Conservation (phyloP, 92 coral and sea anemone species). For the Bergia sp. region DNA sequence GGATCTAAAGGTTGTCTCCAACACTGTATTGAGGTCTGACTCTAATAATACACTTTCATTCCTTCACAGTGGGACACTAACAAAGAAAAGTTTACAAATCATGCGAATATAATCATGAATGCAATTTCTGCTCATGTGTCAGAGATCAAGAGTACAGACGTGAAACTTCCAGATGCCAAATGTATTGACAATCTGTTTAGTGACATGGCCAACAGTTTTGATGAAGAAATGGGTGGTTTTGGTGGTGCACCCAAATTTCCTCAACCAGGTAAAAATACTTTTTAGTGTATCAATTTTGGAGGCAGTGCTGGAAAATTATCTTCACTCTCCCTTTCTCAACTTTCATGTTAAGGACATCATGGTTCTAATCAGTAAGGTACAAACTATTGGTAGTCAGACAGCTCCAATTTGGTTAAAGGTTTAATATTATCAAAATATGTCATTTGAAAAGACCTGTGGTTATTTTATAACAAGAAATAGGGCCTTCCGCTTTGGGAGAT, state of each 20-base stretch:
- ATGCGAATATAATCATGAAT: conserved; percentile 76
- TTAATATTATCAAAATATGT: too few relatives aligned
- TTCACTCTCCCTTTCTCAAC: too few relatives aligned
- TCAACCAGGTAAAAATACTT: conserved; percentile 74
- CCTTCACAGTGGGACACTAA: conserved; percentile 81
- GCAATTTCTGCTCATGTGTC: conserved; percentile 86
- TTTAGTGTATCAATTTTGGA: neutral
- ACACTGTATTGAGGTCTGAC: too few relatives aligned
- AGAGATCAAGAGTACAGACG: conserved; percentile 67
- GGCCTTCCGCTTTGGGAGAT: too few relatives aligned
- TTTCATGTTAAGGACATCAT: too few relatives aligned
- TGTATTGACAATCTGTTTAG: conserved; percentile 81
- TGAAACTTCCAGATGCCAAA: conserved; percentile 69
- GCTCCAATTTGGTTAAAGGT: too few relatives aligned
- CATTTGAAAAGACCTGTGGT: too few relatives aligned
- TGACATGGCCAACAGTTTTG: conserved; percentile 81
- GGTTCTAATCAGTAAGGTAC: too few relatives aligned
- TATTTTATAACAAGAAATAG: too few relatives aligned
- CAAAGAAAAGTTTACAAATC: conserved; percentile 76
- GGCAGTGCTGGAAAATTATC: too few relatives aligned
- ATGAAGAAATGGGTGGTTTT: conserved; percentile 91
- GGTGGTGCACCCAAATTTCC: conserved; percentile 99
- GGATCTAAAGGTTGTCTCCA: too few relatives aligned
- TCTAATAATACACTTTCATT: neutral
- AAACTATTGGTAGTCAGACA: too few relatives aligned